A percentile compares a stretch with the other conserved stretches of the same genome.
Conservation (phyloP, 2,113 vertebrate species). For the Columbina picui region DNA sequence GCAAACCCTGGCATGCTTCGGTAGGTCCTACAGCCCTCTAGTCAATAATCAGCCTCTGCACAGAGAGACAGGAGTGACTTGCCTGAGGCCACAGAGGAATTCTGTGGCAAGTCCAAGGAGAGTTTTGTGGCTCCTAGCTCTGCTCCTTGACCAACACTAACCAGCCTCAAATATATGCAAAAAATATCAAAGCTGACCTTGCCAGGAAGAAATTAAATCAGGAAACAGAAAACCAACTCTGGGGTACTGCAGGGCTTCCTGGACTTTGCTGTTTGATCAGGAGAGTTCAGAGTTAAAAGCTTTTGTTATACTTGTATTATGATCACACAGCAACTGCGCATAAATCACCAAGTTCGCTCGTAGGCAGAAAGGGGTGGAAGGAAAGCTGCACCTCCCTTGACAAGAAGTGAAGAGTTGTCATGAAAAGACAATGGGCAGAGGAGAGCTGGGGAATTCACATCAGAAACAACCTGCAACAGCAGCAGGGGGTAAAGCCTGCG, state of each 20-base stretch:
- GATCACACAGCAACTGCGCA: neutral
- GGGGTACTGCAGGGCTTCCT: neutral
- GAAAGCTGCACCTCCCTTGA: constrained; percentile 5
- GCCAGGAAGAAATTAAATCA: constrained; percentile 51
- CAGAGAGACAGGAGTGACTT: constrained; percentile 56
- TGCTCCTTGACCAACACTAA: constrained; percentile 59
- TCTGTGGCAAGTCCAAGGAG: constrained; percentile 57
- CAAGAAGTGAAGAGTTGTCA: constrained; percentile 49
- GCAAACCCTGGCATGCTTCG: constrained; percentile 63
- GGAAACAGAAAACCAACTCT: constrained; percentile 22
- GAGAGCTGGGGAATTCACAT: neutral
- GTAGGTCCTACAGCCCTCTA: constrained; percentile 54
- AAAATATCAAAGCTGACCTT: constrained; percentile 44
- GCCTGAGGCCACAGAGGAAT: constrained; percentile 62
- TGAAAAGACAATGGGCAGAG: constrained; percentile 29
- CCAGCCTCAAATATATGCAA: constrained; percentile 38
- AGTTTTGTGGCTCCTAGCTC: constrained; percentile 55
- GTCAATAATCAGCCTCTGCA: constrained; percentile 60
- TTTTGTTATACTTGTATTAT: constrained; percentile 15
- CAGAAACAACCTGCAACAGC: constrained; percentile 38
- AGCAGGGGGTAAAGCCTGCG: neutral
- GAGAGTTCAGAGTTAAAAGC: constrained; percentile 58
- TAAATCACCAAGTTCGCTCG: neutral
- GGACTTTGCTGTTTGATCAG: constrained; percentile 46
- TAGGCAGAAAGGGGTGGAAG: constrained; percentile 14